Base-by-base conservation (phyloP, 2,888 invertebrate genomes). In the Dermolepida albohirtum region DNA sequence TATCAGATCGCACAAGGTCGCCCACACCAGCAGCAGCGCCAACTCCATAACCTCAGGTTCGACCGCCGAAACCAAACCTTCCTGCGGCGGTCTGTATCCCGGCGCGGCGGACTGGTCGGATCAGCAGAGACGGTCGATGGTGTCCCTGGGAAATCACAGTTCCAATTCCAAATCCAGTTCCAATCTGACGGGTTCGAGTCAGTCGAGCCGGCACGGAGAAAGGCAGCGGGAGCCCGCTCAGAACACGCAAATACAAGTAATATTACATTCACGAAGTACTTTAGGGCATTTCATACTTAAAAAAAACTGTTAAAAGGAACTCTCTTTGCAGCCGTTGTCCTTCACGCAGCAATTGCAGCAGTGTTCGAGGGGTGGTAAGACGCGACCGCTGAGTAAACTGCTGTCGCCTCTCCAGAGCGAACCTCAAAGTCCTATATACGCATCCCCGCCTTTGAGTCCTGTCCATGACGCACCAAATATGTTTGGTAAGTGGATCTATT, bases 331-430 rank as follows among this genome's bases (percentile, higher is more conserved):
- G 70, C 92, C 92, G 11, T 87, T 96, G 78, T 95, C 96, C 55
- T 97, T 96, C 84, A 96, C 96, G 1, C 96, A 96, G 83, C 96
- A 96, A 85, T 87, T 97, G 63, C 96, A 96, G 73, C 91, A 94
- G 72, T 92, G 93, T 80, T 91, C 93, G 0, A 86, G 93, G 69
- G 89, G 89, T 78, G 83, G 87, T 10, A 89, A 89, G 75, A 87
- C 86, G 67, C 85, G 92, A 43, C 89, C 92, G 0, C 82, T 89
- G 44, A 87, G 88, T 73, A 88, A 89, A 76, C 81, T 90, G 52
- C 77, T 88, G 67, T 87, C 87, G 43, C 88, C 87, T 8, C 77
- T 87, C 65, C 87, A 89, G 74, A 89, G 89, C 76, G 90, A 90
- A 76, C 90, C 90, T 0, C 89, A 89, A 83, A 88, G 88, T 85